Conservation (phyloP, 2,113 vertebrate genomes). For the Larimichthys polyactis region DNA sequence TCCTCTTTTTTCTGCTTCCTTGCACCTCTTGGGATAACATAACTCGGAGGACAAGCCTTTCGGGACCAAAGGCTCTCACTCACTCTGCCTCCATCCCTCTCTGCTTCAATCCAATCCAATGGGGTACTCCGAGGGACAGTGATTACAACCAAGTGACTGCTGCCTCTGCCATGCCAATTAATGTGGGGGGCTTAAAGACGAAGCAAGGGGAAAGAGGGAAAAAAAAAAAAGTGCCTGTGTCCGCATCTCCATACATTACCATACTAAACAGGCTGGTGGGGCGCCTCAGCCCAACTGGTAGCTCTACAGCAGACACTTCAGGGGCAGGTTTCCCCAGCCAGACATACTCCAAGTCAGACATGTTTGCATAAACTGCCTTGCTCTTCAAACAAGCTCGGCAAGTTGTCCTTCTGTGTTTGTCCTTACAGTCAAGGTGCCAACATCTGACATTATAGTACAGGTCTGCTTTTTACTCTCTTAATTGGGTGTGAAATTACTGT, state of each 20-base stretch:
- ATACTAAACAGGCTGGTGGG: slow-evolving; percentile 77
- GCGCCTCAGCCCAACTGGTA: slow-evolving; percentile 55
- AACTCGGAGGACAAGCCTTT: slow-evolving; percentile 66
- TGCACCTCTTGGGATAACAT: slow-evolving; percentile 61
- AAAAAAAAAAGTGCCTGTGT: slow-evolving; percentile 30
- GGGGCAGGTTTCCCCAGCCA: slow-evolving; percentile 53
- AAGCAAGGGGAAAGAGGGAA: slow-evolving; percentile 47
- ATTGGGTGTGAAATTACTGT: slow-evolving; percentile 64
- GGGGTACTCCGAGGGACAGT: slow-evolving; percentile 74
- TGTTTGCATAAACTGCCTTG: slow-evolving; percentile 66
- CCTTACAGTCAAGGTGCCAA: slow-evolving; percentile 55
- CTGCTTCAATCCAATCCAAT: slow-evolving; percentile 61
- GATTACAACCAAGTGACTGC: slow-evolving; percentile 78
- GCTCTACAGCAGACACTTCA: slow-evolving; percentile 75
- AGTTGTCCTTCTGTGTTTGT: slow-evolving; percentile 67
- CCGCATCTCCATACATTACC: slow-evolving; percentile 80
- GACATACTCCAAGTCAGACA: slow-evolving; percentile 50
- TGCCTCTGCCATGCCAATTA: slow-evolving; percentile 78
- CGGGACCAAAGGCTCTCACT: slow-evolving; percentile 53
- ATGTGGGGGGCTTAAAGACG: slow-evolving; percentile 72
- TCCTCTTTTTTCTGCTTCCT: slow-evolving; percentile 44
- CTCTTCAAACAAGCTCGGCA: slow-evolving; percentile 45
- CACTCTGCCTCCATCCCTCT: slow-evolving; percentile 39
- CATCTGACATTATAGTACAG: slow-evolving; percentile 48
- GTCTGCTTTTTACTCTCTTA: slow-evolving; percentile 53